Conservation (phyloP, 2,888 invertebrate genomes). For the Myopa tessellatipennis region DNA sequence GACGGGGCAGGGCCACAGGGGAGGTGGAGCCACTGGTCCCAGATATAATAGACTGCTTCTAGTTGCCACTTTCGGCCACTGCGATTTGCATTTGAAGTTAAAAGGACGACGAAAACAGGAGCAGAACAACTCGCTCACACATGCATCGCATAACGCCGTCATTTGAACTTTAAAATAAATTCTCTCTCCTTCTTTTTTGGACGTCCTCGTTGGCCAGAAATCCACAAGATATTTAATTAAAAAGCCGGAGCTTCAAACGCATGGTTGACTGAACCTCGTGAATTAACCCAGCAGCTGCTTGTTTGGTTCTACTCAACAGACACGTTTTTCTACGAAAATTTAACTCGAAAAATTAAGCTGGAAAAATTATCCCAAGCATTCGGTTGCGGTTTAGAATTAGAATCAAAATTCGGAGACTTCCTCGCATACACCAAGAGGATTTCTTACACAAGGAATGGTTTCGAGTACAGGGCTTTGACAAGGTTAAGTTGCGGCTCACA, state of each 20-base stretch:
- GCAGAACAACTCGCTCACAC: neutral
- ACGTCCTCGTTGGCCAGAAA: neutral
- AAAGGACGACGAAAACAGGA: neutral
- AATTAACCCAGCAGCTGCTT: neutral
- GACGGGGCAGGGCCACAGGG: neutral
- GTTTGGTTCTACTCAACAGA: neutral
- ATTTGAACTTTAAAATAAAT: conserved; percentile 7
- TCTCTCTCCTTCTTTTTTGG: neutral
- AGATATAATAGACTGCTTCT: conserved; percentile 15
- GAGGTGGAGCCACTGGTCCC: neutral
- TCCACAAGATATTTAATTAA: conserved; percentile 17
- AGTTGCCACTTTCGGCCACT: neutral
- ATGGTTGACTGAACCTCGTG: neutral
- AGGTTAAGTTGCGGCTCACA: no score
- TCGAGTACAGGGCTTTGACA: no score
- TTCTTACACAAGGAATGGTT: no score
- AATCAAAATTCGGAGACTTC: no score
- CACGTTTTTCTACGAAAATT: no score
- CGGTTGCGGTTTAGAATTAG: no score
- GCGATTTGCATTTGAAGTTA: conserved; percentile 1
- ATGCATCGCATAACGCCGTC: neutral
- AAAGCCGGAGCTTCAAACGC: neutral
- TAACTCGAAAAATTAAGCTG: no score
- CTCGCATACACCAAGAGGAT: no score
- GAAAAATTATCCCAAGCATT: no score